Percentiles rank a stretch among this genome's conserved stretches.
Conservation (phyloP, 1,140 invertebrate genomes). For the Andricus grossulariae region DNA sequence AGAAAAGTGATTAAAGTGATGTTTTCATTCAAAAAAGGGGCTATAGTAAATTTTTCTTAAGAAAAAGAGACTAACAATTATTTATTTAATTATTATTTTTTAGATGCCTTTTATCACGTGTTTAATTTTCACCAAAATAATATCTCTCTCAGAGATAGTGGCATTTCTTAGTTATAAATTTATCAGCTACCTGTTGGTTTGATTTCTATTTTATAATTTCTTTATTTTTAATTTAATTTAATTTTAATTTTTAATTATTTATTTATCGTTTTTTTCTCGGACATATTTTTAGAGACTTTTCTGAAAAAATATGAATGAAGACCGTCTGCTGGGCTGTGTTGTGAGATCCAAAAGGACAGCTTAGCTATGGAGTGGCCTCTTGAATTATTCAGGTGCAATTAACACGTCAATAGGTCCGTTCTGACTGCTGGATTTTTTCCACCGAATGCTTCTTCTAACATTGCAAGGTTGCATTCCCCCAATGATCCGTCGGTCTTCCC, state of each 20-base stretch:
- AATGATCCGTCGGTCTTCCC: constrained; percentile 32
- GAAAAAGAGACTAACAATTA: no score
- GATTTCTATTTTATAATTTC: background rate
- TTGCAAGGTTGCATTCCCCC: constrained; percentile 40
- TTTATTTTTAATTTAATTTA: background rate
- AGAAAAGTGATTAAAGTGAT: no score
- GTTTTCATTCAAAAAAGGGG: no score
- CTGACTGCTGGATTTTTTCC: constrained; percentile 64
- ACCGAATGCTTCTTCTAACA: constrained; percentile 56
- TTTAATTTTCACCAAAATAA: no score
- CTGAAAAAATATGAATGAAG: background rate
- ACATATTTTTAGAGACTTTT: no score
- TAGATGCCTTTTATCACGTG: no score
- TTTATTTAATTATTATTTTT: no score
- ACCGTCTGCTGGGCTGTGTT: background rate
- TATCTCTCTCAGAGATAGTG: no score
- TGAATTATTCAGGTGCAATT: constrained; percentile 73
- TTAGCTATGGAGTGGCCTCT: constrained; percentile 55
- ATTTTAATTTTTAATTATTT: no score
- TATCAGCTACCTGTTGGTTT: background rate
- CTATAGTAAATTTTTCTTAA: no score
- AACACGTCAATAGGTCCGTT: constrained; percentile 71
- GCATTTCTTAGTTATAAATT: no score
- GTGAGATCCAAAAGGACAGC: constrained; percentile 60
- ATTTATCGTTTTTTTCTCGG: no score